phyloP scores from a whole-genome alignment of 2,797 vertebrate genomes.

The Apodemus agrarius region DNA sequence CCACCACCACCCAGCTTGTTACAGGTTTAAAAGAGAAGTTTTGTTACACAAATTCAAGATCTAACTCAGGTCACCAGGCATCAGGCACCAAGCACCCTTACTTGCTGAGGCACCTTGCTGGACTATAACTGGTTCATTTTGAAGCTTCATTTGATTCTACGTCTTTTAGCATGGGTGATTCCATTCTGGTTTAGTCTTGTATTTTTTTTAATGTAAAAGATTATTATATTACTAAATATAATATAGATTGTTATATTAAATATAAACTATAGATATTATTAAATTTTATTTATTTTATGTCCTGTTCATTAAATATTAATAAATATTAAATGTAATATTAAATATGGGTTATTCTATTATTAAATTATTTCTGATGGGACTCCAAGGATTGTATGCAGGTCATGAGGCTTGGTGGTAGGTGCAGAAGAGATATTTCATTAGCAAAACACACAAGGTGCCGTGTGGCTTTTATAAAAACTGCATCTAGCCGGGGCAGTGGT shows the following conservation, averaged over 20 bases:
- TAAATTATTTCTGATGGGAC: too few relatives aligned
- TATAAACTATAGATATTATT: too few relatives aligned
- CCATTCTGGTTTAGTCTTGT: not conserved
- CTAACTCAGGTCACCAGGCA: not conserved
- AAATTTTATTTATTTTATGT: too few relatives aligned
- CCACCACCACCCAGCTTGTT: too few relatives aligned
- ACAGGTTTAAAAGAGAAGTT: not conserved
- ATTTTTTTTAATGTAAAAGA: not conserved
- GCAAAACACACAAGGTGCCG: not conserved
- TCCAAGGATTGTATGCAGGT: not conserved
- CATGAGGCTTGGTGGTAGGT: not conserved
- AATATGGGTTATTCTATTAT: not conserved
- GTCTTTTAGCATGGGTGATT: not conserved
- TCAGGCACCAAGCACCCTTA: not conserved
- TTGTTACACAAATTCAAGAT: not conserved
- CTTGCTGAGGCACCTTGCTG: not conserved
- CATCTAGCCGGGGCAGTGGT: too few relatives aligned
- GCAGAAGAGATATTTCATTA: not conserved
- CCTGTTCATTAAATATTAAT: too few relatives aligned
- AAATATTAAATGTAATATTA: too few relatives aligned
- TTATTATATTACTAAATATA: not conserved
- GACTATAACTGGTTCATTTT: not conserved
- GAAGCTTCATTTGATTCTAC: not conserved
- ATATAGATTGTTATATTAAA: too few relatives aligned
- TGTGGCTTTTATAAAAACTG: not conserved